Conservation (phyloP, 2,888 invertebrate genomes). For the Ditylenchus weischeri region DNA sequence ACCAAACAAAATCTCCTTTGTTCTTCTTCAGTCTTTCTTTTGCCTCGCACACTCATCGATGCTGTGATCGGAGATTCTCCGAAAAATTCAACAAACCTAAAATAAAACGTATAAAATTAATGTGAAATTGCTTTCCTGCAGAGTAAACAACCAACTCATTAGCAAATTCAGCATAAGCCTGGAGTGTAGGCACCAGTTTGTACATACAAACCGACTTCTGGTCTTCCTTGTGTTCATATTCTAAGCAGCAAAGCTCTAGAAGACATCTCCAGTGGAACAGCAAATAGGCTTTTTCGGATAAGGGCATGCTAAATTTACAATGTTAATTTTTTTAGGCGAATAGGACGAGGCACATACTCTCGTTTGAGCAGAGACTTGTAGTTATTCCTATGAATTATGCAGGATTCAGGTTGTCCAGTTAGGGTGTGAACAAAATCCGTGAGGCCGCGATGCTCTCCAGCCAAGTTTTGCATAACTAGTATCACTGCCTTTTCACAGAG, state of each 20-base stretch:
- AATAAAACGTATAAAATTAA: neutral
- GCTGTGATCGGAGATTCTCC: conserved; percentile 1
- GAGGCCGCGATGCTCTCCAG: neutral
- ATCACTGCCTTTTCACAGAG: conserved; percentile 11
- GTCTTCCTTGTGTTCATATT: conserved; percentile 7
- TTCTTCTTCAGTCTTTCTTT: conserved; percentile 2
- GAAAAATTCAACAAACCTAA: conserved; percentile 11
- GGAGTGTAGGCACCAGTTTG: conserved; percentile 17
- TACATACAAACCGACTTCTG: conserved; percentile 13
- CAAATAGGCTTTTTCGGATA: conserved; percentile 11
- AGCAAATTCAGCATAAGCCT: conserved; percentile 14
- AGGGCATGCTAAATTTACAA: neutral
- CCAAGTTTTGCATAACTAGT: conserved; percentile 2
- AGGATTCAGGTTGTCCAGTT: neutral
- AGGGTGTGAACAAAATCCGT: neutral
- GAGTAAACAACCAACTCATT: neutral
- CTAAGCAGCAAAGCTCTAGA: conserved; percentile 10
- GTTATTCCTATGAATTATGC: conserved; percentile 7
- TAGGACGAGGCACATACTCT: neutral
- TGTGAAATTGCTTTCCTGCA: neutral
- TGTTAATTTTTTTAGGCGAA: too few relatives aligned
- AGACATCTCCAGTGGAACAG: conserved; percentile 16
- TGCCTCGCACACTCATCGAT: neutral
- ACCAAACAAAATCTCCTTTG: conserved; percentile 10
- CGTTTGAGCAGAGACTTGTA: conserved; percentile 3